phyloP scores from a whole-genome alignment of 2,113 vertebrate genomes.

The Phasianus colchicus region DNA sequence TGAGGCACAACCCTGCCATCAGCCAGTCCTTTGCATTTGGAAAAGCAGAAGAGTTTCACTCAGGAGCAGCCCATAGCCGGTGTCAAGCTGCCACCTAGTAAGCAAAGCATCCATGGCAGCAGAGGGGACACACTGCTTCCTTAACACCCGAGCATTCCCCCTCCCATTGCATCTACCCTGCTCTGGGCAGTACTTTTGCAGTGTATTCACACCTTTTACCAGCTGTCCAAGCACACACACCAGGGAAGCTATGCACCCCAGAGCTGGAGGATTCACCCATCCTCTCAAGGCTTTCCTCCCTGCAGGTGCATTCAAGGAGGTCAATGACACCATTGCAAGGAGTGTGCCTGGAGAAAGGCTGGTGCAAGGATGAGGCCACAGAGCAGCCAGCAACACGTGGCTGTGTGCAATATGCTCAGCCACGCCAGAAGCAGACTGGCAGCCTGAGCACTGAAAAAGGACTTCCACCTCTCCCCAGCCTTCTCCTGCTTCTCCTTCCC shows the following conservation, averaged over 20 bases:
- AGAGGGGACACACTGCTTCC: not conserved
- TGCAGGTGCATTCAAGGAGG: not conserved
- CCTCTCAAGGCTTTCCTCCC: not conserved
- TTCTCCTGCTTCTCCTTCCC: not conserved
- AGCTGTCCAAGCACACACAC: not conserved
- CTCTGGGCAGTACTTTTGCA: not conserved
- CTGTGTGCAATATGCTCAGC: fast-evolving
- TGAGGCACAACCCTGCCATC: not conserved
- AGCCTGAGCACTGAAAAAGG: not conserved
- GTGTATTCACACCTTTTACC: fast-evolving
- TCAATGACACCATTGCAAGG: fast-evolving
- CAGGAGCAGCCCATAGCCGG: not conserved
- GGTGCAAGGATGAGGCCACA: not conserved
- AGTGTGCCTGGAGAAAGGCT: not conserved
- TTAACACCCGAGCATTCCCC: not conserved
- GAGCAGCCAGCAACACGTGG: fast-evolving
- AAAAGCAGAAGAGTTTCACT: not conserved
- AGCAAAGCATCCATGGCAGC: not conserved
- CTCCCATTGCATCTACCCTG: not conserved
- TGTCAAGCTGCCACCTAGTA: not conserved
- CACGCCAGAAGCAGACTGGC: not conserved
- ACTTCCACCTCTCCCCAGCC: not conserved
- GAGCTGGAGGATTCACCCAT: not conserved
- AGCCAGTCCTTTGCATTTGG: not conserved
- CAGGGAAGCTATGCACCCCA: not conserved